phyloP scores from a whole-genome alignment of 2,888 invertebrate species.

The Dryocosmus kuriphilus region DNA sequence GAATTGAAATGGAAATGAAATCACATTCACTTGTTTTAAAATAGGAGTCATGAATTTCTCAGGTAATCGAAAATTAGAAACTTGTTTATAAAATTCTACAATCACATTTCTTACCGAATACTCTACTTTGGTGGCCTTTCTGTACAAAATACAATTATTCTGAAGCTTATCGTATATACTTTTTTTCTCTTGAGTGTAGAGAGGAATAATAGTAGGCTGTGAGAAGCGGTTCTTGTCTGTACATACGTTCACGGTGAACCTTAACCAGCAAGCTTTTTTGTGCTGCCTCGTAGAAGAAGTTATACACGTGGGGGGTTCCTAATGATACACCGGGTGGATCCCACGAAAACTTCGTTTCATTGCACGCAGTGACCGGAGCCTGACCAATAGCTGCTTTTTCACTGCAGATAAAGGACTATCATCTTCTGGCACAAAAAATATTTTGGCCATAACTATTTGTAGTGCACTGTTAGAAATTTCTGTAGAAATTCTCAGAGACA shows the following conservation, averaged over 20 bases:
- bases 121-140: background rate
- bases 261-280: background rate
- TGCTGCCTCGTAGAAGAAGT: background rate
- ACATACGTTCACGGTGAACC: constrained; percentile 4
- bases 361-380: constrained; percentile 54
- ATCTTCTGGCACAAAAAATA: background rate
- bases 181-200: background rate
- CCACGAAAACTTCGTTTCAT: constrained; percentile 60
- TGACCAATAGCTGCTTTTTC: constrained; percentile 38
- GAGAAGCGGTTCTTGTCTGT: constrained; percentile 1
- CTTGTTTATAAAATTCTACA: background rate
- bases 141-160: background rate
- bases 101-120: background rate
- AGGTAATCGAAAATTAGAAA: background rate
- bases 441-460: background rate
- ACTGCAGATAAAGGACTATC: background rate
- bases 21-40: too few species aligned
- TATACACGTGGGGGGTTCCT: constrained; percentile 55
- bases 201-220: background rate
- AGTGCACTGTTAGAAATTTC: too few species aligned
- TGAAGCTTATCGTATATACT: background rate
- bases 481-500: too few species aligned
- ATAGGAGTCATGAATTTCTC: background rate
- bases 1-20: too few species aligned
- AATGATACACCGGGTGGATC: constrained; percentile 64